Percentiles rank a stretch among this genome's conserved stretches.
phyloP scores from a whole-genome alignment of 2,797 vertebrate species.

The Semaprochilodus insignis region DNA sequence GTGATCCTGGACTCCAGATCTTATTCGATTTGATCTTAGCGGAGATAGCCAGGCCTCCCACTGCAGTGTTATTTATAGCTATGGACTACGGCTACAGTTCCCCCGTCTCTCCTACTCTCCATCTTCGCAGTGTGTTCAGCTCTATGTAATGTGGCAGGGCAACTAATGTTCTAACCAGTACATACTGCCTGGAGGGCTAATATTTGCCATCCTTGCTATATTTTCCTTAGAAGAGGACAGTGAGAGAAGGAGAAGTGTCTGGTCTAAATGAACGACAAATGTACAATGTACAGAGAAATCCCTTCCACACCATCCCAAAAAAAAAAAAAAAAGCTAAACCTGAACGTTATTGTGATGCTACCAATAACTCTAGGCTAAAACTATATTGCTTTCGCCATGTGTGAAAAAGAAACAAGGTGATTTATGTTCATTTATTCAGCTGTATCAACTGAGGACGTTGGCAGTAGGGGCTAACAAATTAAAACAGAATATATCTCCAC shows the following conservation, averaged over 20 bases:
- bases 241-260: background rate
- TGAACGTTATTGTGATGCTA: background rate
- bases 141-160: conserved; percentile 46
- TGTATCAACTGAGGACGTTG: conserved; percentile 1
- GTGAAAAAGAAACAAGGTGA: background rate
- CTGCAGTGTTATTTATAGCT: conserved; percentile 77
- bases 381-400: background rate
- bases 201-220: background rate
- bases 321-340: background rate
- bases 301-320: no score
- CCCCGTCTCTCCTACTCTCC: conserved; percentile 58
- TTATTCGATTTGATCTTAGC: conserved; percentile 58
- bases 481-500: conserved; percentile 32
- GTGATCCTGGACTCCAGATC: conserved; percentile 55
- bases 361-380: background rate
- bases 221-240: background rate
- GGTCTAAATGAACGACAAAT: background rate
- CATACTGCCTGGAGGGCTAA: conserved; percentile 15
- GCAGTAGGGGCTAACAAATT: conserved; percentile 3
- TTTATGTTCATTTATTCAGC: conserved; percentile 7
- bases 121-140: conserved; percentile 60
- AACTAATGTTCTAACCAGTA: conserved; percentile 39
- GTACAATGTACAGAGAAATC: background rate
- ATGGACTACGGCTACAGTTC: conserved; percentile 67
- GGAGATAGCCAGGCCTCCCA: conserved; percentile 69